Base-by-base conservation (phyloP, 2,888 invertebrate genomes). In the Dasypogon diadema region DNA sequence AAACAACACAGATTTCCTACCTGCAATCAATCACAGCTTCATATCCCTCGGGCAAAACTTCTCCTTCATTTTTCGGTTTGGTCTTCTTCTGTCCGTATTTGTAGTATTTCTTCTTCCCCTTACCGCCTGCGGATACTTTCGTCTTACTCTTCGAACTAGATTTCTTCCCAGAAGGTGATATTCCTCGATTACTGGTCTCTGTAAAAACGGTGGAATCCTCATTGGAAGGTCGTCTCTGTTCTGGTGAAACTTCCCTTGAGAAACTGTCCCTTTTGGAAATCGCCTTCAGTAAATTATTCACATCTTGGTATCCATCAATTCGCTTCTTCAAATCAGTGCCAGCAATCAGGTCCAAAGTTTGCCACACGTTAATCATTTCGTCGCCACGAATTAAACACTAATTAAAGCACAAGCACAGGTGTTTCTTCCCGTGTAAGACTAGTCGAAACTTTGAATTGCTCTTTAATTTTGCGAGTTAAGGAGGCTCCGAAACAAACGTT, bases 1-100 rank as follows among this genome's bases (percentile, higher is more conserved):
- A n/a, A n/a, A n/a, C n/a, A n/a, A n/a, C n/a, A n/a, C n/a, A n/a
- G 14, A 12, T 16, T 4, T 51, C 84, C 81, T 81, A 85, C 85
- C 82, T 85, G 85, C 85, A 85, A 76, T 85, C 83, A 24, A 85
- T 82, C 68, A 85, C 77, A 80, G 84, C 84, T 75, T 82, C 80
- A 18, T 82, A 82, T 26, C 84, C 84, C 34, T 82, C 79, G 8
- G 82, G 79, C 1, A 83, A 14, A 14, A 8, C 16, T 6, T 34
- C 70, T 12, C 30, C 54, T 6, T 18, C 16, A 1, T 6, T 34
- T 18, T 70, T 70, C 1, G 18, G 34, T 12, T 51, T 34, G 1
- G 16, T 16, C 21, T 65, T 65, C 12, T 63, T 16, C 18, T 63
- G 12, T 14, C 37, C 37, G 24, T 63, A 37, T 63, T 21, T 51